These are phyloP conservation scores for Perodicticus potto DNA, from an alignment of 2,797 vertebrate genomes.

Conservation along the genomic window DNA sequence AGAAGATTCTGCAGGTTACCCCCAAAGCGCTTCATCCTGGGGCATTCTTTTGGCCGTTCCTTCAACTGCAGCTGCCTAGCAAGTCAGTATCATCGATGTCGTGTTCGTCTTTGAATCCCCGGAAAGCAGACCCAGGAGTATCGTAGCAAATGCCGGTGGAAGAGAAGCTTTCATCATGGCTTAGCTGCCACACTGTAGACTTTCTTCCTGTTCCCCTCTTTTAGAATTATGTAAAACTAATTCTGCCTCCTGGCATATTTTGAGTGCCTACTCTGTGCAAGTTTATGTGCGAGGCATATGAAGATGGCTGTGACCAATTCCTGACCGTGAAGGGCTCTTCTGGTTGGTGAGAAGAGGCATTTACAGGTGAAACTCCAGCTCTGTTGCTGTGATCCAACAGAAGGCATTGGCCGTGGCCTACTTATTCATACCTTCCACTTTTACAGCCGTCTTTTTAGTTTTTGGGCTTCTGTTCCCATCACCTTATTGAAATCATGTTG, in stretches of 20 bases:
- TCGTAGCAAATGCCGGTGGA: background rate
- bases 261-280: background rate
- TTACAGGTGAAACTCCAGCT: background rate
- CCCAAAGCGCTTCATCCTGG: background rate
- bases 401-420: background rate
- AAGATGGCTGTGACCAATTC: background rate
- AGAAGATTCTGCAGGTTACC: background rate
- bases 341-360: background rate
- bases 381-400: background rate
- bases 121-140: background rate
- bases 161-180: background rate
- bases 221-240: background rate
- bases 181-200: background rate
- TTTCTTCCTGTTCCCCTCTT: background rate
- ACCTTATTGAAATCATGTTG: background rate
- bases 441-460: background rate
- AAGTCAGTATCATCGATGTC: background rate
- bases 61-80: background rate
- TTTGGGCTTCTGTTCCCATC: background rate
- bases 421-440: background rate
- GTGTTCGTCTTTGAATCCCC: background rate
- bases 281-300: rapidly evolving
- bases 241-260: background rate
- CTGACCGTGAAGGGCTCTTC: background rate
- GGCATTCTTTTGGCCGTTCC: background rate